Evolutionary conservation across 2,797 vertebrate species (phyloP).

Genomic region (Clarias laeviceps): DNA sequence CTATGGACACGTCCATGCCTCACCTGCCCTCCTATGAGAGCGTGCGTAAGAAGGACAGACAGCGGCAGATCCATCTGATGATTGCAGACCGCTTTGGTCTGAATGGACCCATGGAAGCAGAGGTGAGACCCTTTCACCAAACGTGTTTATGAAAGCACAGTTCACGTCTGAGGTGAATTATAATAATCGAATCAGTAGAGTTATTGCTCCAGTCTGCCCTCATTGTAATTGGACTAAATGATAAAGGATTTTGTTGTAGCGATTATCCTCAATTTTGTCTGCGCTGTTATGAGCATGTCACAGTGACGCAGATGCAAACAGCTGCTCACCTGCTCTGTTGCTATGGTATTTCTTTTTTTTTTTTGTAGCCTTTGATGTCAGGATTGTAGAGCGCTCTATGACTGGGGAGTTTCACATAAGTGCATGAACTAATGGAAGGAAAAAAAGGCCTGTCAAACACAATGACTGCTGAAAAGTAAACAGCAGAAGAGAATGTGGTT

Average conservation of each 20-base stretch:
- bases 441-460: slow-evolving; percentile 62
- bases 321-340: slow-evolving; percentile 29
- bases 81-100: slow-evolving; percentile 81
- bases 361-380: slow-evolving; percentile 66
- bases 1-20: slow-evolving; percentile 72
- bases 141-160: background rate
- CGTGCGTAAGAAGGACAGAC: slow-evolving; percentile 80
- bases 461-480: slow-evolving; percentile 51
- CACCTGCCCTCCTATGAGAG: slow-evolving; percentile 82
- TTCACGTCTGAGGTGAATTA: background rate
- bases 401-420: slow-evolving; percentile 65
- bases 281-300: slow-evolving; percentile 32
- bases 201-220: slow-evolving; percentile 17
- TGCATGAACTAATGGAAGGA: slow-evolving; percentile 71
- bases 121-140: slow-evolving; percentile 64
- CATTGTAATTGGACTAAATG: slow-evolving; percentile 29
- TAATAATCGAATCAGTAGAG: slow-evolving; percentile 17
- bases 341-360: slow-evolving; percentile 48
- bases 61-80: slow-evolving; percentile 85
- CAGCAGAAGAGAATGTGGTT: slow-evolving; percentile 33
- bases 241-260: slow-evolving; percentile 29
- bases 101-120: slow-evolving; percentile 66
- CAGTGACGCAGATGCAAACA: background rate
- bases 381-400: slow-evolving; percentile 59
- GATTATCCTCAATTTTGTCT: slow-evolving; percentile 29